These are phyloP conservation scores for Salarias fasciatus DNA, from an alignment of 2,797 vertebrate genomes.

Conservation along the genomic window DNA sequence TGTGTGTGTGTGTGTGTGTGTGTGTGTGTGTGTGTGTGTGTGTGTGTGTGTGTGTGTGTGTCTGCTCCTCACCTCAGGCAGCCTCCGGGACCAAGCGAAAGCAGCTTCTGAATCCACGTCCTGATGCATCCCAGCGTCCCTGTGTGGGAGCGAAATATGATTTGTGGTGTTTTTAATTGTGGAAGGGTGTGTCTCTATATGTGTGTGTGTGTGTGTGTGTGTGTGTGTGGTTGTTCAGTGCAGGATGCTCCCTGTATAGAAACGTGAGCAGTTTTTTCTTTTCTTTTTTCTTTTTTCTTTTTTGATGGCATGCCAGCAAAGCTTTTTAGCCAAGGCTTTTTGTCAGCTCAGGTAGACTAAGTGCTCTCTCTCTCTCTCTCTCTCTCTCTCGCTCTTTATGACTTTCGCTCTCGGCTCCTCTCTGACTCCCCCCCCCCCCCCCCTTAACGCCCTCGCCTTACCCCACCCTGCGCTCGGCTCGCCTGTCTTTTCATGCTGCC, in stretches of 20 bases:
- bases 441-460: neutral
- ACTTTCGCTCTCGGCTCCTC: constrained; percentile 40
- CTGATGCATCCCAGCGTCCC: no score
- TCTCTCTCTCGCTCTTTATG: constrained; percentile 26
- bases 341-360: constrained; percentile 63
- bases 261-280: constrained; percentile 22
- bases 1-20: no score
- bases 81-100: no score
- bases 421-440: constrained; percentile 9
- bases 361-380: constrained; percentile 52
- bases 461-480: constrained; percentile 1
- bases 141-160: no score
- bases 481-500: constrained; percentile 42
- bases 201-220: constrained; percentile 5
- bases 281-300: no score
- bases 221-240: no score
- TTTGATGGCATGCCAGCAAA: constrained; percentile 67
- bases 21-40: no score
- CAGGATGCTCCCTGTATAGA: constrained; percentile 26
- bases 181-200: no score
- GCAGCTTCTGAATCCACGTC: no score
- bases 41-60: no score
- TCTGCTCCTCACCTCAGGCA: no score
- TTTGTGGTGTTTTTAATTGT: no score
- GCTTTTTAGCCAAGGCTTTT: constrained; percentile 66